Evolutionary conservation across 2,888 invertebrate species (phyloP).

Genomic region (Rhagium mordax): DNA sequence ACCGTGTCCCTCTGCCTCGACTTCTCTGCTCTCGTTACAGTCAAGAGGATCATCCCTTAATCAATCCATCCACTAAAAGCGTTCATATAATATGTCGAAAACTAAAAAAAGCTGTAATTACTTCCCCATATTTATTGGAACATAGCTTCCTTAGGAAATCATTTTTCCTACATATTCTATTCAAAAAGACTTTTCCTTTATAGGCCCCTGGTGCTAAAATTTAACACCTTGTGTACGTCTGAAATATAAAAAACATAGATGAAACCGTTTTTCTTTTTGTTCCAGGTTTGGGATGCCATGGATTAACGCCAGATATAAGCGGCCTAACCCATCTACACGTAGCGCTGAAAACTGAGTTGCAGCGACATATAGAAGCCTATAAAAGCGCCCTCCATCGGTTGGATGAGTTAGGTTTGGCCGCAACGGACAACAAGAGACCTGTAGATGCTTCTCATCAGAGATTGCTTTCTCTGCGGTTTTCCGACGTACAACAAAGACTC

Average conservation of each 20-base stretch:
- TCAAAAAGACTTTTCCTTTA: no score
- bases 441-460: slow-evolving; percentile 92
- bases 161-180: no score
- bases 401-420: slow-evolving; percentile 79
- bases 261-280: slow-evolving; percentile 44
- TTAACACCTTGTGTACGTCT: no score
- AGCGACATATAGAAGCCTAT: slow-evolving; percentile 87
- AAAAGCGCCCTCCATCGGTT: slow-evolving; percentile 90
- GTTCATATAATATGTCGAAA: no score
- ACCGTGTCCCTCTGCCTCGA: no score
- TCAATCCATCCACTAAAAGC: no score
- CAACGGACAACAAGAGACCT: slow-evolving; percentile 73
- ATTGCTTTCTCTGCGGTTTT: slow-evolving; percentile 85
- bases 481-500: slow-evolving; percentile 90
- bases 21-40: no score
- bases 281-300: slow-evolving; percentile 86
- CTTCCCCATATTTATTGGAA: no score
- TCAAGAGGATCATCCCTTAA: no score
- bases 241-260: background rate
- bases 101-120: no score
- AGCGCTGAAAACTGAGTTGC: slow-evolving; percentile 87
- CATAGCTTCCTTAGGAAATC: no score
- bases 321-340: slow-evolving; percentile 84
- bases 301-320: slow-evolving; percentile 80
- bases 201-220: no score